phyloP scores from a whole-genome alignment of 1,140 invertebrate genomes.

The Leucophenga varia region DNA sequence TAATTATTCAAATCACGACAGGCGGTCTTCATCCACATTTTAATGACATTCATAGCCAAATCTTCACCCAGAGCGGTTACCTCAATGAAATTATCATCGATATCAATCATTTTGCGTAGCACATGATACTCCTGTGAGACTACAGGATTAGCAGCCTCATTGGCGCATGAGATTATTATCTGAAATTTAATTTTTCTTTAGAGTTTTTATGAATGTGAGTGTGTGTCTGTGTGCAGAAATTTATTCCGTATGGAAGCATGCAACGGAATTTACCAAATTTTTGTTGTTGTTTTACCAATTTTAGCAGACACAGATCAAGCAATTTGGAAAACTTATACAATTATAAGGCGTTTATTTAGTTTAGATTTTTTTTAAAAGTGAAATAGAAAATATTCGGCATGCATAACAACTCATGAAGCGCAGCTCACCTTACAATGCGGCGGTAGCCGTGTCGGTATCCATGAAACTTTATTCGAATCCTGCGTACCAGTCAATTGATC shows the following conservation, averaged over 20 bases:
- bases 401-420: background rate
- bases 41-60: constrained; percentile 89
- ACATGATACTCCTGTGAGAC: constrained; percentile 86
- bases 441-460: constrained; percentile 90
- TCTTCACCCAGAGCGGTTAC: constrained; percentile 89
- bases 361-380: background rate
- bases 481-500: constrained; percentile 94
- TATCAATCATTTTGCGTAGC: constrained; percentile 85
- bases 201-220: constrained; percentile 23
- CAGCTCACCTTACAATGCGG: constrained; percentile 80
- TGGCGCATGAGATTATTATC: constrained; percentile 88
- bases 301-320: constrained; percentile 54
- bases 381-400: constrained; percentile 1
- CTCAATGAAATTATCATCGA: constrained; percentile 89
- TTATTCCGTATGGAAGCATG: constrained; percentile 1
- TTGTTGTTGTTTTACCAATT: constrained; percentile 31
- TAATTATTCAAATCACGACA: constrained; percentile 86
- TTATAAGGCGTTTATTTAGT: no score
- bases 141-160: constrained; percentile 81
- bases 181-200: constrained; percentile 50
- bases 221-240: constrained; percentile 9
- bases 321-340: constrained; percentile 51
- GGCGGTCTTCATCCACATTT: constrained; percentile 92
- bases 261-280: constrained; percentile 18
- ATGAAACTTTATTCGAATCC: constrained; percentile 93